Conservation (phyloP, 2,797 vertebrate genomes). For the Sebastes vulpes region DNA sequence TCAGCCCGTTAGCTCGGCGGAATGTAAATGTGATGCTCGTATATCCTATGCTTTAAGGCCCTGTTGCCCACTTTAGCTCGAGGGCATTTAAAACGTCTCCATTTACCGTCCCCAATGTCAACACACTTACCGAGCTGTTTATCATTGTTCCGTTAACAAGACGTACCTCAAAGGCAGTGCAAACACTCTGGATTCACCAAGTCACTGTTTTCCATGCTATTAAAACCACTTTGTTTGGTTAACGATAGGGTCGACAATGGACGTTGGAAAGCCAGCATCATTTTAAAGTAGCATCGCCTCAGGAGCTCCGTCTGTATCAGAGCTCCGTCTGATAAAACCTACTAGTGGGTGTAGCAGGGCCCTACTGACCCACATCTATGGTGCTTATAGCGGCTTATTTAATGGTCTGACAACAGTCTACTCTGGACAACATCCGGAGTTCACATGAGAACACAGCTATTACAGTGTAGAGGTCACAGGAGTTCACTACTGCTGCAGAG, state of each 20-base stretch:
- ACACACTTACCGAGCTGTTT: neutral
- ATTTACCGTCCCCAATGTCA: constrained; percentile 8
- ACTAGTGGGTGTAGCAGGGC: no score
- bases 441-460: no score
- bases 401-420: no score
- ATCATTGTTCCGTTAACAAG: neutral
- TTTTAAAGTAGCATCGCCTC: no score
- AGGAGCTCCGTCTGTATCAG: no score
- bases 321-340: no score
- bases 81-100: constrained; percentile 1
- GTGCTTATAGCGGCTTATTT: no score
- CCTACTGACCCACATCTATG: no score
- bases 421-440: no score
- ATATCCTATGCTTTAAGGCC: neutral
- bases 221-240: constrained; percentile 21
- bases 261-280: no score
- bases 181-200: neutral
- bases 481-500: neutral
- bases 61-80: neutral
- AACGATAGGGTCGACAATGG: no score
- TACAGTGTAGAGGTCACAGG: neutral
- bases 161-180: neutral
- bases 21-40: constrained; percentile 24
- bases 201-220: neutral
- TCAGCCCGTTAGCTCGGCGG: constrained; percentile 1